Base-by-base conservation (phyloP, 2,797 vertebrate genomes). In the Brachyalestes nurse region DNA sequence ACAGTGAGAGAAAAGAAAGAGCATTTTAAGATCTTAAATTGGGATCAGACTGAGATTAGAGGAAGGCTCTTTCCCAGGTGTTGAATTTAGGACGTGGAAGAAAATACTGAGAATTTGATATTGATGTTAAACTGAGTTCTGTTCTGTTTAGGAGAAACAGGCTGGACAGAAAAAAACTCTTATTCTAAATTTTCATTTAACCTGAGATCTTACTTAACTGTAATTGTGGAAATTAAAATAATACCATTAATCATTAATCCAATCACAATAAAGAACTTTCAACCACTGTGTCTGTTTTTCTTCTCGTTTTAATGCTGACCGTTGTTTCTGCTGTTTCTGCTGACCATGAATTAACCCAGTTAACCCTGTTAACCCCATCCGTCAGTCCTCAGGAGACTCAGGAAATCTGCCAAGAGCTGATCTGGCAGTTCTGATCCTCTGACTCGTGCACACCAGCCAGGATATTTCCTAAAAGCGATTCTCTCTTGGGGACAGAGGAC, bases 351-450 rank as follows among this genome's bases (percentile, higher is more conserved):
- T 77, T 47, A 64, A 65, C 74, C 55, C 58, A 58, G 13, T 66
- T 85, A 7, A 51, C 51, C 34, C 60, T 49, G 4, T 34, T 34
- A 34, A 34, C 34, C 34, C 34, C 34, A 34, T 34, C 5, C 34
- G 23, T 81, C 75, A 69, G 67, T 38, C 60, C 40, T 65, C 42
- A 74, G 86, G 83, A 85, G 80, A 71, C 58, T 28, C 21, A 55
- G 38, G 75, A 85, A 80, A 78, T 69, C 42, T 72, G 4, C n/a
- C 42, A 83, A 76, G 64, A 14, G 84, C 82, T 84, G 80, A 82
- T 81, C 25, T 64, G 21, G 78, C 72, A 3, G 55, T 71, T 77
- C 1, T 14, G 57, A 78, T 72, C 69, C 34, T 62, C 77, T 71
- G 73, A 82, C 72, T 83, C 77, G 49, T 66, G 82, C 16, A n/a